Base-by-base conservation (phyloP, 1,140 invertebrate species). In the Anastrepha obliqua region DNA sequence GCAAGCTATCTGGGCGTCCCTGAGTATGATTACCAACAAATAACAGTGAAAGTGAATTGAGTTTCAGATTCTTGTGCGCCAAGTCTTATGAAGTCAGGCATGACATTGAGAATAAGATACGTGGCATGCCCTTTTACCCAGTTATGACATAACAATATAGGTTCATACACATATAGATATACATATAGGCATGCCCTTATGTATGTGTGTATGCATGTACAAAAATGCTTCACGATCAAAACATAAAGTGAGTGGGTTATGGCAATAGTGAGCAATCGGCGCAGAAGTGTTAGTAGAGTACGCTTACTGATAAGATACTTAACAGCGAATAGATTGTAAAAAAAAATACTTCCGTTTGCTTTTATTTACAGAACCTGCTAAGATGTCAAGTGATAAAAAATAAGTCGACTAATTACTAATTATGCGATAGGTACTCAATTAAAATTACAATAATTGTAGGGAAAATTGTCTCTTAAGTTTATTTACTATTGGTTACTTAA, bases 31-130 rank as follows among this genome's bases (percentile, higher is more conserved):
- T 55, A 9, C 74, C 47, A 81, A 17, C 47, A 81, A 81, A 47
- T 81, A 81, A 81, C 47, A 81, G 74, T 42, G 74, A 81, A 81
- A 81, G 74, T 81, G 47, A 81, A 81, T 81, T 81, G 47, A 20
- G 6, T 9, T 58, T 51, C n/a, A n/a, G 11, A 81, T 81, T 55
- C 47, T 81, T 67, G n/a, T 67, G 20, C 29, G 64, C 64, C 64
- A 67, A 67, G 64, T 11, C 64, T 67, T 39, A 67, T 29, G 55
- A 55, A 81, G 74, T 0, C 74, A 81, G n/a, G 17, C 17, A 20
- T 58, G 20, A 17, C 74, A 20, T 29, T 81, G 47, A 55, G 74
- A 15, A 74, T 13, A 44, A 74, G 39, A 47, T 74, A 44, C 67
- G 67, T 74, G 67, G 67, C 42, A 74, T 74, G 67, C 67, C 67